Evolutionary conservation across 1,140 invertebrate genomes (phyloP), one percentile per base, ranked within the genome.

Genomic region (Nymphalis io): DNA sequence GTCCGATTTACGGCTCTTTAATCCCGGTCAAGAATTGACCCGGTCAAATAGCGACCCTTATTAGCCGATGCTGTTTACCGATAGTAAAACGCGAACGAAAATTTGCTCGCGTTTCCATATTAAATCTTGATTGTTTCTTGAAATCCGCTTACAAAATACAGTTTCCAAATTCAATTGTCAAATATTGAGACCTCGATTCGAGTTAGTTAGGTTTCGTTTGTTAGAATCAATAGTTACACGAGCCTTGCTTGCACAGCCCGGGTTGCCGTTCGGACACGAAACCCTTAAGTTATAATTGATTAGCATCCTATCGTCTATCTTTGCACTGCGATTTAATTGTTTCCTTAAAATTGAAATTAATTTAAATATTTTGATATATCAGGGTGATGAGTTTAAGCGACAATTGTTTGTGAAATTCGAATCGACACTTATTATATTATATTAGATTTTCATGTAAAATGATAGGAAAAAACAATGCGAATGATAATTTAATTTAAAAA

Each of bases 141-240:
- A 53, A 73, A 73, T 73, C 60, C 65, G 71, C 65, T 68, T 63
- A 60, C 64, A 39, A 44, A 44, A 23, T 39, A 48, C 64, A 59
- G 70, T 67, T 64, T 33, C 63, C 60, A 59, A 68, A 68, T 44
- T 64, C 60, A 64, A 63, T 68, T 53, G 60, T 68, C 59, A 73
- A 63, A 68, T 65, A 68, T 71, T 57, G 69, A 46, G 48, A 58
- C 63, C 57, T 64, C 66, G 63, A 60, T 60, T 18, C 58, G 62
- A 73, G 60, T 64, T 65, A 73, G 65, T 73, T 68, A 68, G 71
- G 71, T 68, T 68, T 58, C 63, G 55, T 65, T 68, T 55, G 55
- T 27, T 55, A 65, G 55, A 64, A 73, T 73, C 65, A 65, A 73
- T 73, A 72, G 65, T 8, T n/a, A 51, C 46, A 39, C 61, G 64